These are phyloP conservation scores for Rotaria macrura DNA, from an alignment of 2,888 invertebrate species.

Conservation along the genomic window DNA sequence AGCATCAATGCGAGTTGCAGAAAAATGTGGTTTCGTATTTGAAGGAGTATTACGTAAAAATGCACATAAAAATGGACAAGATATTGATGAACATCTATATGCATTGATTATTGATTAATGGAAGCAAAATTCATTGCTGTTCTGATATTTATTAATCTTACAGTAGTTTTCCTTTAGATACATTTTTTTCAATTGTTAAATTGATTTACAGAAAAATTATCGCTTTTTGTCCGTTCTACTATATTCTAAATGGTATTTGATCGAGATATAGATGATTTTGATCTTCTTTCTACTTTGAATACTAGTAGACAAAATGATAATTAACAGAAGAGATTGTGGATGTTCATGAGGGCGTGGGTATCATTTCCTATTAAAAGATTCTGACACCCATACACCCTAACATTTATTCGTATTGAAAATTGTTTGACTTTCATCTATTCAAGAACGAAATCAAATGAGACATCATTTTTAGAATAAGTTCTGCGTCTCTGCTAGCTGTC, in stretches of 20 bases:
- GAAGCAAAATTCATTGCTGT: neutral
- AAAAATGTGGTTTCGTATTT: neutral
- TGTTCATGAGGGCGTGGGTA: too few species aligned
- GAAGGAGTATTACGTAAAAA: neutral
- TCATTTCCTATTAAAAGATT: too few species aligned
- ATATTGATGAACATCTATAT: neutral
- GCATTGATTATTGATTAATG: neutral
- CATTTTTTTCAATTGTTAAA: neutral
- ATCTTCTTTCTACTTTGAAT: too few species aligned
- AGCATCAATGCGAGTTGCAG: neutral
- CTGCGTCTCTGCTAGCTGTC: too few species aligned
- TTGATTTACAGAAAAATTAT: neutral
- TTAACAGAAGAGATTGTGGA: neutral
- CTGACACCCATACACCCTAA: too few species aligned
- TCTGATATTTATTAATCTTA: neutral
- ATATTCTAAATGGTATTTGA: neutral
- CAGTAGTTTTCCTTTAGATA: neutral
- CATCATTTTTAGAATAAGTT: too few species aligned
- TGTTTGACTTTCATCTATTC: too few species aligned
- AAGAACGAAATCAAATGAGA: too few species aligned
- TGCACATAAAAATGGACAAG: neutral
- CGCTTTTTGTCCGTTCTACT: neutral
- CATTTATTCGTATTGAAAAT: too few species aligned
- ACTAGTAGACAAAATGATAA: neutral
- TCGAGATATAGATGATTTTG: too few species aligned